phyloP scores from a whole-genome alignment of 2,888 invertebrate species.

The Petrolisthes cinctipes region DNA sequence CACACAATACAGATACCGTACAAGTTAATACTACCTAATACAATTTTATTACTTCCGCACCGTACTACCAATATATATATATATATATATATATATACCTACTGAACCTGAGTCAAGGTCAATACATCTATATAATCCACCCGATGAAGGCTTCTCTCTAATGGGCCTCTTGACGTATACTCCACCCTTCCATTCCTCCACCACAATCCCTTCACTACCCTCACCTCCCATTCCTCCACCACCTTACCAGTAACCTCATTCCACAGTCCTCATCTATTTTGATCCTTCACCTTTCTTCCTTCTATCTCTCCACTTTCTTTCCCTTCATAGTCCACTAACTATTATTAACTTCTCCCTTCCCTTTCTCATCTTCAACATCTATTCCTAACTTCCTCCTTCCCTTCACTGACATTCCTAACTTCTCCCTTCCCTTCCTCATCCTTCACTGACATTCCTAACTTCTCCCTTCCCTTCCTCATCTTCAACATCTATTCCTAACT shows the following conservation, averaged over 20 bases:
- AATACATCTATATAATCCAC: no score
- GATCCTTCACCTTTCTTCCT: neutral
- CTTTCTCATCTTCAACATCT: neutral
- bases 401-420: neutral
- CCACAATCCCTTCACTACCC: neutral
- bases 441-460: neutral
- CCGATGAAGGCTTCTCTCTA: no score
- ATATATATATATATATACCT: no score
- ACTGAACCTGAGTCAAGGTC: no score
- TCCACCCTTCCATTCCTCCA: neutral
- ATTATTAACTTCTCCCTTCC: neutral
- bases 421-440: neutral
- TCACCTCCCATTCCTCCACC: neutral
- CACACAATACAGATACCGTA: no score
- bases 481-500: neutral
- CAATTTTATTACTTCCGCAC: no score
- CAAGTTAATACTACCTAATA: no score
- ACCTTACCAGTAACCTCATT: neutral
- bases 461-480: neutral
- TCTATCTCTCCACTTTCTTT: neutral
- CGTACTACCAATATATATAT: no score
- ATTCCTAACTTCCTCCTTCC: neutral
- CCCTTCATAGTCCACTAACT: neutral
- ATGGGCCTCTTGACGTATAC: no score
- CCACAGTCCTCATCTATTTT: neutral